Conservation (phyloP, 1,140 invertebrate species). For the Drosophila mauritiana region DNA sequence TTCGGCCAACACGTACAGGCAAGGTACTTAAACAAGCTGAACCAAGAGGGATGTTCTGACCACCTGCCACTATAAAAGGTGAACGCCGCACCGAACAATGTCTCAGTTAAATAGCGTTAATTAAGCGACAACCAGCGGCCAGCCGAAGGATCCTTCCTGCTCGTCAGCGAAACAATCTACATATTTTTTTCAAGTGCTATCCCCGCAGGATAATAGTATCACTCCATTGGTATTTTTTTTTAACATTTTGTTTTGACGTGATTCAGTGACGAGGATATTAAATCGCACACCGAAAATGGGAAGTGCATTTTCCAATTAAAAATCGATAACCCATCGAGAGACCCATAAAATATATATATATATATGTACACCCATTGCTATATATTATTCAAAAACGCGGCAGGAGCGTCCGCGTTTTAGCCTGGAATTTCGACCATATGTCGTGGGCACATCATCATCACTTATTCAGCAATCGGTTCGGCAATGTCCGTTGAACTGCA, state of each 20-base stretch:
- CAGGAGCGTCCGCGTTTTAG: not conserved
- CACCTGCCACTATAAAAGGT: constrained; percentile 75
- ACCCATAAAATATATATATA: not conserved
- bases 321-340: constrained; percentile 32
- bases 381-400: constrained; percentile 64
- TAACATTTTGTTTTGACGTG: constrained; percentile 16
- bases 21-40: constrained; percentile 16
- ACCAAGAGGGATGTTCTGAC: constrained; percentile 34
- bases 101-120: constrained; percentile 79
- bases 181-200: constrained; percentile 22
- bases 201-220: not conserved
- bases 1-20: constrained; percentile 32
- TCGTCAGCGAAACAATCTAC: not conserved
- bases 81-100: constrained; percentile 56
- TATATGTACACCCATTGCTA: not conserved
- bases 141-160: constrained; percentile 14
- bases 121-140: constrained; percentile 56
- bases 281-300: not conserved
- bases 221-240: no score
- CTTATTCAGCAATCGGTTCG: constrained; percentile 55
- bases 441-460: constrained; percentile 52
- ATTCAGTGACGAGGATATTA: constrained; percentile 27
- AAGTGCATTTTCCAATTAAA: constrained; percentile 29
- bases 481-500: constrained; percentile 14
- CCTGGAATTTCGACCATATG: constrained; percentile 67